These are phyloP conservation scores for Bombylius major DNA, from an alignment of 2,888 invertebrate species.

Conservation along the genomic window DNA sequence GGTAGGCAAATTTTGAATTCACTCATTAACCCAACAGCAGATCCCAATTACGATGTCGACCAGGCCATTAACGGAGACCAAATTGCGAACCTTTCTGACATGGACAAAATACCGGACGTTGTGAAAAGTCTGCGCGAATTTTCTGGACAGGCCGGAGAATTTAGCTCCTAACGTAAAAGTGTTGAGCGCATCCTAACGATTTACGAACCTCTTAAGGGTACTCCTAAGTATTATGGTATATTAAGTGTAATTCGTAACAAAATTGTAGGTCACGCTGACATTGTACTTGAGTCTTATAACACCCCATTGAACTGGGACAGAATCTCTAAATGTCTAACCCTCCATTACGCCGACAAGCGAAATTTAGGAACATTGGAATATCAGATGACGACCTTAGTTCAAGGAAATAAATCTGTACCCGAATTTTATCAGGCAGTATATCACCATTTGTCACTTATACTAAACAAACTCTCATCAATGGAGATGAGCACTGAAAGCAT, in stretches of 20 bases:
- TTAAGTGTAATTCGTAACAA: conserved; percentile 10
- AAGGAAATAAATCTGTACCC: conserved; percentile 4
- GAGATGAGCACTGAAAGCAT: background rate
- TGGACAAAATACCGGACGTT: conserved; percentile 8
- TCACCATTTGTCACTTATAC: conserved; percentile 11
- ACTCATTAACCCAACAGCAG: no score
- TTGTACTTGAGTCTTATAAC: conserved; percentile 11
- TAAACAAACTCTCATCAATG: conserved; percentile 12
- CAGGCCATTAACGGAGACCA: no score
- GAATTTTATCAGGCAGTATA: conserved; percentile 12
- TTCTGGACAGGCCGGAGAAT: conserved; percentile 7
- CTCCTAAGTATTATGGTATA: conserved; percentile 12
- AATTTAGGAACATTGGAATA: conserved; percentile 11
- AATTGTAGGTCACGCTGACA: conserved; percentile 10
- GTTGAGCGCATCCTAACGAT: conserved; percentile 9
- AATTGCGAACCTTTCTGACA: background rate
- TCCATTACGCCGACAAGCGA: conserved; percentile 11
- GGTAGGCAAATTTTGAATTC: no score
- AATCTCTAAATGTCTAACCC: conserved; percentile 7
- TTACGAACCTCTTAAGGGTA: conserved; percentile 7
- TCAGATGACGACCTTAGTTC: conserved; percentile 9
- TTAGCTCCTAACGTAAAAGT: conserved; percentile 8
- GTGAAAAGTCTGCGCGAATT: conserved; percentile 7
- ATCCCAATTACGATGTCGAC: no score
- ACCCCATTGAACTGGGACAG: conserved; percentile 8